Evolutionary conservation across 2,888 invertebrate genomes (phyloP), one percentile per base, ranked within the genome.

Genomic region (Dioctria linearis): DNA sequence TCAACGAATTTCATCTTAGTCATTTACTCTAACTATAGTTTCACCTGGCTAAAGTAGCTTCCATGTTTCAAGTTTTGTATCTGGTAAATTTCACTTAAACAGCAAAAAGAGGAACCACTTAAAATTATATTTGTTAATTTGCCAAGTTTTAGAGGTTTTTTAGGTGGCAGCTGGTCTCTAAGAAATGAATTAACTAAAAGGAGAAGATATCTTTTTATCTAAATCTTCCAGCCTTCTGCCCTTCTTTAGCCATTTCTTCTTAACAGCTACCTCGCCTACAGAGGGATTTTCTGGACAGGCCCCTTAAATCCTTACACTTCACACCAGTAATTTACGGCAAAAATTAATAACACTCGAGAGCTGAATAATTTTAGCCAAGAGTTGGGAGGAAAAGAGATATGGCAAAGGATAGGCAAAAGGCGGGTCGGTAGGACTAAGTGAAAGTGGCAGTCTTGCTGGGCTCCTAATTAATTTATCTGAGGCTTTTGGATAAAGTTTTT

Each of bases 381-480:
- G 54, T 3, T 11, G 5, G 51, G 54, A 11, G 11, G 54, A 71
- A n/a, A n/a, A 8, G 37, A 5, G 46, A 13, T 5, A 11, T 42
- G 13, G 6, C 5, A 25, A 25, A 25, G 63, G 25, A 40, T 9
- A 65, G 63, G 37, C 25, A 39, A 0, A 3, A 25, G 63, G 63
- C n/a, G 37, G 39, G n/a, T 25, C 25, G 25, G 25, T 49, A 63
- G 69, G 37, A 78, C 46, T 37, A 25, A n/a, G 46, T 80, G 78
- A 43, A 63, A 51, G 49, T 65, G 54, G 79, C 81, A 78, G 81
- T 67, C 61, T 57, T 79, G 73, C 76, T 42, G 76, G 65, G 57
- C 49, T 46, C 66, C 75, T 82, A 82, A 82, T 82, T 82, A 82
- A 82, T 82, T 82, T 82, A 82, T 82, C 82, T 82, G 63, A 67